phyloP scores from a whole-genome alignment of 2,797 vertebrate genomes.

The Rachycentron canadum region DNA sequence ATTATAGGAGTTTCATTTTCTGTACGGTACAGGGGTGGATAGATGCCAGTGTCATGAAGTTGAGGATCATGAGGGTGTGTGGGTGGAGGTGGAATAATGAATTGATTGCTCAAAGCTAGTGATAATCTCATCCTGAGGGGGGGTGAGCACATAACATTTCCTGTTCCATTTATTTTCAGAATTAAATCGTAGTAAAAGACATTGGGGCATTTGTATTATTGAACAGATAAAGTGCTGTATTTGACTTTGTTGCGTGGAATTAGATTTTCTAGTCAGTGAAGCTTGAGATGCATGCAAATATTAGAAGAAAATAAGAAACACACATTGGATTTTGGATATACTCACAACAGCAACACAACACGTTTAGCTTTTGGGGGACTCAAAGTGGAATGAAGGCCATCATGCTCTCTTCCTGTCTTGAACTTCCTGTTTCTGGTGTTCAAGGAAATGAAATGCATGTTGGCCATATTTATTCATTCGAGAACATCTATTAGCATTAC shows the following conservation, averaged over 20 bases:
- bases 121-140: constrained; percentile 47
- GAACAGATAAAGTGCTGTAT: constrained; percentile 3
- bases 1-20: constrained; percentile 13
- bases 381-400: constrained; percentile 23
- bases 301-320: constrained; percentile 33
- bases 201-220: constrained; percentile 43
- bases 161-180: constrained; percentile 35
- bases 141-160: constrained; percentile 25
- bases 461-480: constrained; percentile 45
- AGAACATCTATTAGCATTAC: constrained; percentile 40
- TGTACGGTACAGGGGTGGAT: neutral
- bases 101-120: constrained; percentile 26
- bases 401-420: constrained; percentile 52
- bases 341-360: constrained; percentile 34
- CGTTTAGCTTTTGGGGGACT: constrained; percentile 31
- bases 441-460: constrained; percentile 63
- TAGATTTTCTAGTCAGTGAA: constrained; percentile 5
- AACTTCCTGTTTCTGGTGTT: constrained; percentile 71
- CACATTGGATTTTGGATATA: constrained; percentile 8
- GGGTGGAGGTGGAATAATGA: constrained; percentile 40
- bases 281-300: neutral
- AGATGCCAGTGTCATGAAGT: constrained; percentile 1
- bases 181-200: constrained; percentile 29
- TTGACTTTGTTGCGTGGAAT: constrained; percentile 27
- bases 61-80: constrained; percentile 18